Evolutionary conservation across 2,797 vertebrate species (phyloP).

Genomic region (Hippoglossus hippoglossus): DNA sequence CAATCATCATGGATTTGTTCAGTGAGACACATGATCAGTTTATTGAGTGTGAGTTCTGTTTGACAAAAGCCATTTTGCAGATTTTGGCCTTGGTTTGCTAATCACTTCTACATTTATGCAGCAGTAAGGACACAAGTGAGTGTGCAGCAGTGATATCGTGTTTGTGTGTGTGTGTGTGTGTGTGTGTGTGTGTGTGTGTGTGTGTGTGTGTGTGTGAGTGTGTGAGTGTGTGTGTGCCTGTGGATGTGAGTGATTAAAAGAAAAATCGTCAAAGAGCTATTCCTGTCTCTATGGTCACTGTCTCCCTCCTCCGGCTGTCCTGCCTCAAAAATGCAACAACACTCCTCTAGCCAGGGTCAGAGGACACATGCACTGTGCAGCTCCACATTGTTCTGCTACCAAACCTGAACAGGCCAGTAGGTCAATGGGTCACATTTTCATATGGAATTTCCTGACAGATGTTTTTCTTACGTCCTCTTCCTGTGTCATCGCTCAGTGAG

Average conservation of each 20-base stretch:
- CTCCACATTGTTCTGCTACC: too few relatives aligned
- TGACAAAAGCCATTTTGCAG: conserved; percentile 41
- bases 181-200: background rate
- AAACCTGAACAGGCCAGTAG: too few relatives aligned
- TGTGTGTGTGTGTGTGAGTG: background rate
- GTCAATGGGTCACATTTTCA: background rate
- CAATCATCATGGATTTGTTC: background rate
- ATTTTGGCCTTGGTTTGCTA: conserved; percentile 48
- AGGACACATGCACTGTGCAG: too few relatives aligned
- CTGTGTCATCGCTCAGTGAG: too few relatives aligned
- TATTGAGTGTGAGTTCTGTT: conserved; percentile 32
- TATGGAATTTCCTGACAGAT: background rate
- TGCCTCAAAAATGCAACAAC: conserved; percentile 23
- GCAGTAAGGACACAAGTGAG: conserved; percentile 16
- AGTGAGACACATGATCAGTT: conserved; percentile 27
- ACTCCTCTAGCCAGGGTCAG: background rate
- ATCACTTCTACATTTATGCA: conserved; percentile 34
- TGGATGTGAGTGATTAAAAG: conserved; percentile 11
- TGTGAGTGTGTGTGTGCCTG: conserved; percentile 12
- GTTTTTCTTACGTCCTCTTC: too few relatives aligned
- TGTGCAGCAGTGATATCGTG: conserved; percentile 17
- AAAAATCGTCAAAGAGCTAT: conserved; percentile 30
- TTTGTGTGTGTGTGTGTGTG: background rate
- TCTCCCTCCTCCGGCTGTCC: conserved; percentile 56
- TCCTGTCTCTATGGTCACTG: conserved; percentile 48